phyloP scores from a whole-genome alignment of 2,888 invertebrate species.

The Smittia sp. region DNA sequence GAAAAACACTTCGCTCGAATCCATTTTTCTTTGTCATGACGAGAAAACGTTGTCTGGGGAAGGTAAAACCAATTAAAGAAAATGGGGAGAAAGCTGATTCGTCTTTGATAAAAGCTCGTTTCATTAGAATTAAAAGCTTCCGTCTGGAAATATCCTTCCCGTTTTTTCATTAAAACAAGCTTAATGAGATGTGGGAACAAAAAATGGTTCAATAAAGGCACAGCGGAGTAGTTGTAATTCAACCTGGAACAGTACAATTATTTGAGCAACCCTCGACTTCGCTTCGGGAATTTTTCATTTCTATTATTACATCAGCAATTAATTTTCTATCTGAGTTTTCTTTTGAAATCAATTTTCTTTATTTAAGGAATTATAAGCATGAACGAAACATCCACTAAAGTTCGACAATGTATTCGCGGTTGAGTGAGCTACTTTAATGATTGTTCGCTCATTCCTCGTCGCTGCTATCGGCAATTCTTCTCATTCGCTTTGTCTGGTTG shows the following conservation, averaged over 20 bases:
- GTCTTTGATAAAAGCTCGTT: slow-evolving; percentile 11
- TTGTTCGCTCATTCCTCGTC: slow-evolving; percentile 33
- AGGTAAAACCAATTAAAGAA: neutral
- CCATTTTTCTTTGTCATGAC: neutral
- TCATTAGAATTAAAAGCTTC: slow-evolving; percentile 30
- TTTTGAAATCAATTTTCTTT: neutral
- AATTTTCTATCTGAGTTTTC: neutral
- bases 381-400: neutral
- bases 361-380: neutral
- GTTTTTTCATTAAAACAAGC: neutral
- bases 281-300: too few species aligned
- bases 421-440: neutral
- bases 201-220: too few species aligned
- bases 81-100: neutral
- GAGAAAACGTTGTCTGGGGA: neutral
- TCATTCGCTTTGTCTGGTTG: slow-evolving; percentile 26
- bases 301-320: neutral
- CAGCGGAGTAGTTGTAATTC: too few species aligned
- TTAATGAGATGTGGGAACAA: slow-evolving; percentile 31
- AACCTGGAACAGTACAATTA: too few species aligned
- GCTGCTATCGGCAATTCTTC: slow-evolving; percentile 28
- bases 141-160: neutral
- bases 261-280: too few species aligned
- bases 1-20: too few species aligned
- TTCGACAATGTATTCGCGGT: neutral